Conservation (phyloP, 2,888 invertebrate genomes). For the Limnephilus rhombicus region DNA sequence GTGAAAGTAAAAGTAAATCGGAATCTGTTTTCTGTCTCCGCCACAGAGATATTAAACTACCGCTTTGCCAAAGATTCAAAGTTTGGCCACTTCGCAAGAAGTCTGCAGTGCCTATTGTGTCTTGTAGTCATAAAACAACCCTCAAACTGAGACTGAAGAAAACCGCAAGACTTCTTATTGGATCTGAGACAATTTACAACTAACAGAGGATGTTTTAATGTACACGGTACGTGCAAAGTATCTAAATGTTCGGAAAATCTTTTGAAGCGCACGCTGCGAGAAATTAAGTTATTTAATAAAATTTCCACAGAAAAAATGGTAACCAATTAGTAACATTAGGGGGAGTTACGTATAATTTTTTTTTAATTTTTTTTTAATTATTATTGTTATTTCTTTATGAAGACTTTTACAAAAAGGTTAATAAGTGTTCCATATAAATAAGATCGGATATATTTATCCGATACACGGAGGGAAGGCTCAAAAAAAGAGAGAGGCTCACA, state of each 20-base stretch:
- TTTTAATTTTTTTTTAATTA: no score
- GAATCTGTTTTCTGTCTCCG: background rate
- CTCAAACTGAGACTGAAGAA: conserved; percentile 30
- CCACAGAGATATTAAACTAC: background rate
- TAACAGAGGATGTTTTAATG: conserved; percentile 50
- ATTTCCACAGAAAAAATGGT: no score
- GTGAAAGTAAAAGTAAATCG: background rate
- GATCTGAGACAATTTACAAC: conserved; percentile 57
- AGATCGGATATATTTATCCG: no score
- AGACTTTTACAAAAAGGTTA: no score
- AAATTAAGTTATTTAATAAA: no score
- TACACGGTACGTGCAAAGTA: conserved; percentile 9
- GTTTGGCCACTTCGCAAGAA: conserved; percentile 8
- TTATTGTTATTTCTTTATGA: no score
- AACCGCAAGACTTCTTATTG: conserved; percentile 57
- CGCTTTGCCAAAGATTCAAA: conserved; percentile 40
- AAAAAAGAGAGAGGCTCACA: no score
- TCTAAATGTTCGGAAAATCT: background rate
- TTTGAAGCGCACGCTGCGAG: background rate
- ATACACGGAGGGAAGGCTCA: no score
- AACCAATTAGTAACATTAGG: no score
- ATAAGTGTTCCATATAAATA: no score
- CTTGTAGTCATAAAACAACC: conserved; percentile 48
- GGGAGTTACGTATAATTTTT: no score
- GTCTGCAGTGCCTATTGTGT: conserved; percentile 42